phyloP scores from a whole-genome alignment of 2,888 invertebrate genomes.

The Limnephilus rhombicus region DNA sequence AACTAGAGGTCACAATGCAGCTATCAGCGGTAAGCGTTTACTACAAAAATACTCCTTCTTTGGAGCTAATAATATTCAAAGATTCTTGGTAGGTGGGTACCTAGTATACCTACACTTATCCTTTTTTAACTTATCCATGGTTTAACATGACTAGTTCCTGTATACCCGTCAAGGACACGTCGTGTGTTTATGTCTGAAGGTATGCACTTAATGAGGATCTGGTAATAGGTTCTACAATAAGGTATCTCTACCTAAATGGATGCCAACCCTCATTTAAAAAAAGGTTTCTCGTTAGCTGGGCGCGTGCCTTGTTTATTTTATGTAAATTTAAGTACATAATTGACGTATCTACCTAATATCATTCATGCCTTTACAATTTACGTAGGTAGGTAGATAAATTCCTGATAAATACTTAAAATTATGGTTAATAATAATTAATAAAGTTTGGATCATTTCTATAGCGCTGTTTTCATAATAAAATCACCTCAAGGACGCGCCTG shows the following conservation, averaged over 20 bases:
- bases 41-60: too few species aligned
- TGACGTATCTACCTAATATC: neutral
- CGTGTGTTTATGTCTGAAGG: neutral
- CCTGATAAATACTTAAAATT: neutral
- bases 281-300: neutral
- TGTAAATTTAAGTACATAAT: neutral
- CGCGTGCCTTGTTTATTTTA: conserved; percentile 8
- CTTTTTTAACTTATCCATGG: too few species aligned
- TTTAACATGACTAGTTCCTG: neutral
- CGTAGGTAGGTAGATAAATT: neutral
- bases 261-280: neutral
- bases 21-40: too few species aligned
- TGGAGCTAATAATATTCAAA: too few species aligned
- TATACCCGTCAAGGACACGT: neutral
- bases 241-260: neutral
- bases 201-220: neutral
- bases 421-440: too few species aligned
- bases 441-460: too few species aligned
- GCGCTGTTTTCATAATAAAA: too few species aligned
- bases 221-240: neutral
- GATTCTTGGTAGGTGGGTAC: neutral
- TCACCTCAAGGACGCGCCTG: too few species aligned
- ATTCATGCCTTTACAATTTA: neutral
- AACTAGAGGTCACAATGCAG: too few species aligned
- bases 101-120: neutral